phyloP scores from a whole-genome alignment of 2,888 invertebrate genomes.

The Xestia c-nigrum region DNA sequence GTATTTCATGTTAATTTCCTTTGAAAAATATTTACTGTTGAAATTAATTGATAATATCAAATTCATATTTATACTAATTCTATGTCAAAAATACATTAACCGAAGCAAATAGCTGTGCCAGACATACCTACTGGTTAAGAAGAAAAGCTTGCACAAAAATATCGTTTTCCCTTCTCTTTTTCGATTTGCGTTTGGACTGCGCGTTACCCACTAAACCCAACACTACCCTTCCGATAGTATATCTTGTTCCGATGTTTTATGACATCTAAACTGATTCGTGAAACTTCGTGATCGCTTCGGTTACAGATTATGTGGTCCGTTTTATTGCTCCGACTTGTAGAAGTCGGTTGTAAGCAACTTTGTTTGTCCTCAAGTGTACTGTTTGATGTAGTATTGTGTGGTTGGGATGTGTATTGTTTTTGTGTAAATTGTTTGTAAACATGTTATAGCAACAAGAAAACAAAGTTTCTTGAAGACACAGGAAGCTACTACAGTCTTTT shows the following conservation, averaged over 20 bases:
- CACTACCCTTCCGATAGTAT: slow-evolving; percentile 22
- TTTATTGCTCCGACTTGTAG: slow-evolving; percentile 62
- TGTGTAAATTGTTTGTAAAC: not conserved
- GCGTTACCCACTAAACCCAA: slow-evolving; percentile 7
- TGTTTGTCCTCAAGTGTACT: slow-evolving; percentile 40
- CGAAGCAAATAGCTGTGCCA: no score
- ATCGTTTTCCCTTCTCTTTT: not conserved
- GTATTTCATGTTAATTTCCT: not conserved
- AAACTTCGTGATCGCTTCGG: slow-evolving; percentile 57
- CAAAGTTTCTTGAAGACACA: not conserved
- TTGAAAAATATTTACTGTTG: not conserved
- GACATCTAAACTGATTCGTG: slow-evolving; percentile 63
- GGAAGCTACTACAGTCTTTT: not conserved
- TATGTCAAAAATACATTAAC: not conserved
- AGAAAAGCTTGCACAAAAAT: no score
- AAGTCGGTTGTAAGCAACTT: slow-evolving; percentile 50
- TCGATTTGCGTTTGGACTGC: slow-evolving; percentile 2
- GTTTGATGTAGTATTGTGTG: slow-evolving; percentile 16
- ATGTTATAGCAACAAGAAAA: not conserved
- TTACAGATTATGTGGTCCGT: slow-evolving; percentile 55
- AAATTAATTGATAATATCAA: not conserved
- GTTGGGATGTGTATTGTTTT: slow-evolving; percentile 14
- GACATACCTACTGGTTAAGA: no score
- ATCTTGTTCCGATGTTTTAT: slow-evolving; percentile 65
- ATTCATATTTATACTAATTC: not conserved